These are phyloP conservation scores for Orussus abietinus DNA, from an alignment of 1,140 invertebrate species.

Conservation along the genomic window DNA sequence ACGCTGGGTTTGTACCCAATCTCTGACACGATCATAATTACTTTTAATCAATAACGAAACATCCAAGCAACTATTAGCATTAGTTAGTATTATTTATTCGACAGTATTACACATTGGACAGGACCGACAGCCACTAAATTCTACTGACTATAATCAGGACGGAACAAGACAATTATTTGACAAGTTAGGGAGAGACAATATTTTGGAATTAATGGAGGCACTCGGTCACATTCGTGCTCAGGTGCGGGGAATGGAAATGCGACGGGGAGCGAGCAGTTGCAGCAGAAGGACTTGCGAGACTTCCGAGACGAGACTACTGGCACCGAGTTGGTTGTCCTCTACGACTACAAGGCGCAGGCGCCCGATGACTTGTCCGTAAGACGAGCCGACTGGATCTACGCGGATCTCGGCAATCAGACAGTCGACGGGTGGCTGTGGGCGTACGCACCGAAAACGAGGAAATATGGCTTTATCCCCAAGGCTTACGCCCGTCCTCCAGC, in stretches of 20 bases:
- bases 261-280: slow-evolving; percentile 34
- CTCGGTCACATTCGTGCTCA: no score
- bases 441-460: slow-evolving; percentile 85
- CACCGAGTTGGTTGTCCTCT: slow-evolving; percentile 88
- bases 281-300: slow-evolving; percentile 48
- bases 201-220: no score
- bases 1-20: no score
- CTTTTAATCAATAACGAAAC: no score
- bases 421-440: slow-evolving; percentile 95
- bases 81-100: no score
- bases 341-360: slow-evolving; percentile 92
- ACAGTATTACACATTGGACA: no score
- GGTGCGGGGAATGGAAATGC: slow-evolving; percentile 36
- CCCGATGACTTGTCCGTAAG: slow-evolving; percentile 86
- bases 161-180: no score
- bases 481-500: slow-evolving; percentile 89
- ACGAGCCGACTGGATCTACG: slow-evolving; percentile 91
- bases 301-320: slow-evolving; percentile 57
- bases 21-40: no score
- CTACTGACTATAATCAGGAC: no score
- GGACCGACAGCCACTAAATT: no score
- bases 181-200: no score
- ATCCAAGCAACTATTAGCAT: no score
- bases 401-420: slow-evolving; percentile 87
- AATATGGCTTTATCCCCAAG: slow-evolving; percentile 94